Evolutionary conservation across 30 jellyfish, hydroid and myxozoan genomes (phyloP).

Genomic region (Haliclystus octoradiatus): DNA sequence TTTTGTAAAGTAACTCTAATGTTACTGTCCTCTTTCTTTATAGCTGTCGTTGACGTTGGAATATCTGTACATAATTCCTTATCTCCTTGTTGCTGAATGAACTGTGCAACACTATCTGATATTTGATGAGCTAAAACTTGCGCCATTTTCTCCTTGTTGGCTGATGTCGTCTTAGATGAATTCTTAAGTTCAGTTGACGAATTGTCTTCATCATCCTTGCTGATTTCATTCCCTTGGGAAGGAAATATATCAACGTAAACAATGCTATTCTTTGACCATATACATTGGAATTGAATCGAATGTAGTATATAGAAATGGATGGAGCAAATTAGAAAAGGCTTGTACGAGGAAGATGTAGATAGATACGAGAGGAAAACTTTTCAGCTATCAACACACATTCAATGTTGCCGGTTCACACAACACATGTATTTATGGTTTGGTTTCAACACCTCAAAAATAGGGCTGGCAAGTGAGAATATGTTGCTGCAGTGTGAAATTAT

Average conservation of each 20-base stretch:
- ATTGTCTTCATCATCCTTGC: not conserved
- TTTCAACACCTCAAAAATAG: not conserved
- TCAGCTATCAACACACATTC: no score
- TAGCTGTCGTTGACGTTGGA: not conserved
- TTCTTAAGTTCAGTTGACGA: not conserved
- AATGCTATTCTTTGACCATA: no score
- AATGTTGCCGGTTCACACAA: no score
- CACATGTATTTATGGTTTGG: no score
- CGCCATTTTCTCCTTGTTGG: not conserved
- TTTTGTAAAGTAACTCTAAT: conserved; percentile 65
- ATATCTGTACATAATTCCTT: not conserved
- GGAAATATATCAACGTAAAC: no score
- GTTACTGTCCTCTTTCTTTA: conserved; percentile 36
- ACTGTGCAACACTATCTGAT: not conserved
- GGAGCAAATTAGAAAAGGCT: no score
- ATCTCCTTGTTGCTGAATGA: not conserved
- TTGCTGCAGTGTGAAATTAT: not conserved
- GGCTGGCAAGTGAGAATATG: not conserved
- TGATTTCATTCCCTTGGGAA: not conserved
- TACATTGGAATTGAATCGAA: no score
- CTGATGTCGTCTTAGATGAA: not conserved
- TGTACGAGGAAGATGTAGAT: no score
- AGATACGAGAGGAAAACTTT: no score
- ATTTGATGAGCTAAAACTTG: not conserved
- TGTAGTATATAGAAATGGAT: no score